These are phyloP conservation scores for Saccostrea cuccullata DNA, from an alignment of 1,140 invertebrate species.

Conservation along the genomic window DNA sequence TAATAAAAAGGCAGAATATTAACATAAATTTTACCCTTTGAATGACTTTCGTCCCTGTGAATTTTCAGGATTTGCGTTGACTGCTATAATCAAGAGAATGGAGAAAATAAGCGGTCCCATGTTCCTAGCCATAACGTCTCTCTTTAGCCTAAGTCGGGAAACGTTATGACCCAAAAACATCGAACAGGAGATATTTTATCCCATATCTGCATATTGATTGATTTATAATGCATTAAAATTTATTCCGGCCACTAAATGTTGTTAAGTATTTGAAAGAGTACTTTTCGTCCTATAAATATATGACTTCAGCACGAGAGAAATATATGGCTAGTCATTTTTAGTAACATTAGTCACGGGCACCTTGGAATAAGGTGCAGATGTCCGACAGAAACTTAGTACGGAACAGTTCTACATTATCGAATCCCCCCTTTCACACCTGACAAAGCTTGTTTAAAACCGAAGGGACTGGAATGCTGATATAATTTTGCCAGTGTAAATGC, in stretches of 20 bases:
- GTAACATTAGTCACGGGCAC: background rate
- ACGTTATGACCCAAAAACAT: background rate
- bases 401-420: background rate
- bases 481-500: too few species aligned
- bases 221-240: background rate
- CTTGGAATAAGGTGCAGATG: background rate
- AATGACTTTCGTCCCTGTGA: background rate
- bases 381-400: background rate
- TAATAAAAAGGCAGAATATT: background rate
- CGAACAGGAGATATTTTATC: background rate
- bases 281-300: background rate
- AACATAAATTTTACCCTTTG: background rate
- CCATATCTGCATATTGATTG: background rate
- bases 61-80: background rate
- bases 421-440: too few species aligned
- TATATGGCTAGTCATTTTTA: background rate
- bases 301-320: background rate
- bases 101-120: background rate
- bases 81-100: background rate
- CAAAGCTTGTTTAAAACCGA: too few species aligned
- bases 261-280: background rate
- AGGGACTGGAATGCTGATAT: too few species aligned
- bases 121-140: background rate
- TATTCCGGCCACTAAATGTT: background rate
- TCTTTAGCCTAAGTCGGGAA: background rate